Percentiles rank a stretch among this genome's conserved stretches.
Evolutionary conservation across 2,888 invertebrate species (phyloP).

Genomic region (Caenorhabditis sp.): DNA sequence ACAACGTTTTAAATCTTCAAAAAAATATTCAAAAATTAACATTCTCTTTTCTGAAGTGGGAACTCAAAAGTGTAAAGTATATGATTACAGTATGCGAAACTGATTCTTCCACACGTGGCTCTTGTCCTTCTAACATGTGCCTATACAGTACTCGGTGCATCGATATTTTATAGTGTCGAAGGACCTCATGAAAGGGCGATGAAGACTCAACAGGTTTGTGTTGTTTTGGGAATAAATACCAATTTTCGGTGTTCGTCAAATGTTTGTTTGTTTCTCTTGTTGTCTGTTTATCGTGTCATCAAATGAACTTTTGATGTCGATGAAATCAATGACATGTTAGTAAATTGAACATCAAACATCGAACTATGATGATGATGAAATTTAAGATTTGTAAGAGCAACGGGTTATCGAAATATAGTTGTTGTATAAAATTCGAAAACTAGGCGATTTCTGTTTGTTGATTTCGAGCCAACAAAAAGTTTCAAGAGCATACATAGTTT

Average conservation of each 20-base stretch:
- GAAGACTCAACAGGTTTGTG: constrained; percentile 51
- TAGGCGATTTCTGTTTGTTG: no score
- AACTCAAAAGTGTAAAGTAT: no score
- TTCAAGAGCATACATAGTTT: no score
- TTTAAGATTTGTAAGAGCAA: neutral
- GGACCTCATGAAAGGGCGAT: constrained; percentile 66
- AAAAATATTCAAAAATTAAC: no score
- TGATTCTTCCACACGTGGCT: constrained; percentile 70
- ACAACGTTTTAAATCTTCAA: no score
- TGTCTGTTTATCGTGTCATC: neutral
- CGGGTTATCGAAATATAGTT: no score
- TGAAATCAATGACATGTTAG: neutral
- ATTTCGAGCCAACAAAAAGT: no score
- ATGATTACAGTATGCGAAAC: constrained; percentile 68
- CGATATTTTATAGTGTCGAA: constrained; percentile 69
- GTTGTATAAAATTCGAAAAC: no score
- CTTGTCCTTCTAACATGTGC: constrained; percentile 69
- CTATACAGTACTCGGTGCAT: constrained; percentile 68
- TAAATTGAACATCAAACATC: neutral
- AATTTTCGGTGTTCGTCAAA: neutral
- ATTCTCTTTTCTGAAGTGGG: no score
- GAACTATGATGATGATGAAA: neutral
- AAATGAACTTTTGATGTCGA: neutral
- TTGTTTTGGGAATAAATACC: no score
- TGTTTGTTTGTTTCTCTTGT: neutral